A percentile compares a stretch with the other conserved stretches of the same genome.
These are phyloP conservation scores for Platycercus adscitus DNA, from an alignment of 2,113 vertebrate genomes.

Conservation along the genomic window DNA sequence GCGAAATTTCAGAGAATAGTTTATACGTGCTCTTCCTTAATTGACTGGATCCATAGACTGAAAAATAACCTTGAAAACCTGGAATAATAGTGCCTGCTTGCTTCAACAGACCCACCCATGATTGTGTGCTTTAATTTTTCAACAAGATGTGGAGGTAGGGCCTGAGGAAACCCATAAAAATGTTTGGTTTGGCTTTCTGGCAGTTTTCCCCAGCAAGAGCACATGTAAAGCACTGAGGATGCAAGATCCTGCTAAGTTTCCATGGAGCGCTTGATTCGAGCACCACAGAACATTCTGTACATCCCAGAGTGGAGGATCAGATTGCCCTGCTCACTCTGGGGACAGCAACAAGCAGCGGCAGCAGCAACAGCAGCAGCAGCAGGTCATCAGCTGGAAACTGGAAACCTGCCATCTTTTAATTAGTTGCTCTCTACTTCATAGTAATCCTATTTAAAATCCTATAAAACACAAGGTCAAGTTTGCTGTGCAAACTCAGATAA, in stretches of 20 bases:
- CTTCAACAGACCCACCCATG: conserved; percentile 49
- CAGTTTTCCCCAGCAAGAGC: conserved; percentile 47
- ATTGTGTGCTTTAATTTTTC: conserved; percentile 68
- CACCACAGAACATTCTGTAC: conserved; percentile 72
- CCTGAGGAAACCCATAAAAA: conserved; percentile 74
- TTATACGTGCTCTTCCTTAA: conserved; percentile 6
- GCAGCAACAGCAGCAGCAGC: not conserved
- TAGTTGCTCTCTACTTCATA: conserved; percentile 27
- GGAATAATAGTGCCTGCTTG: conserved; percentile 48
- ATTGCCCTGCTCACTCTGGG: conserved; percentile 35
- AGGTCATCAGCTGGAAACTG: conserved; percentile 51
- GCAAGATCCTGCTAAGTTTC: conserved; percentile 61
- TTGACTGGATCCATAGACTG: not conserved
- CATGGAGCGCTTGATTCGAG: conserved; percentile 32
- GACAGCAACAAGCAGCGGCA: conserved; percentile 27
- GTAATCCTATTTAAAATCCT: conserved; percentile 43
- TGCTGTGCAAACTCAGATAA: conserved; percentile 33
- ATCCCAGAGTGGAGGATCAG: conserved; percentile 14
- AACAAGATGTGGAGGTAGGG: conserved; percentile 55
- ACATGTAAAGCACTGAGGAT: conserved; percentile 46
- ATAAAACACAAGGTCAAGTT: conserved; percentile 5
- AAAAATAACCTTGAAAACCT: conserved; percentile 40
- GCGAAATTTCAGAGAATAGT: not conserved
- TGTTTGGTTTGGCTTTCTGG: conserved; percentile 77
- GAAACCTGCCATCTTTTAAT: conserved; percentile 62